Evolutionary conservation across 2,888 invertebrate species (phyloP).

Genomic region (Drosophila rellima): DNA sequence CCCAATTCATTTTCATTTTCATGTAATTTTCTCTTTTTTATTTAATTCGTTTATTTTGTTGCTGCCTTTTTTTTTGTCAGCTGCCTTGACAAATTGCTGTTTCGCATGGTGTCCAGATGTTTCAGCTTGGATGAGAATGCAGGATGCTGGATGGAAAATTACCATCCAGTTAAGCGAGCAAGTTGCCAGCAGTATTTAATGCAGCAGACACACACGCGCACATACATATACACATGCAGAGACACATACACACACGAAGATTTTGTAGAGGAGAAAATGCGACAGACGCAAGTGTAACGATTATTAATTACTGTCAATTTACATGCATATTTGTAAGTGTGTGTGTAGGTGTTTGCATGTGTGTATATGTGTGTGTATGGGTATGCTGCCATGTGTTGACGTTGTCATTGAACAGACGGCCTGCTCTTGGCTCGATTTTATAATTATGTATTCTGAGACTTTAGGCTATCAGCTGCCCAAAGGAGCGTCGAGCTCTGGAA

Average conservation of each 20-base stretch:
- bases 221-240: not conserved
- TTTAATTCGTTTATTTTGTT: constrained; percentile 5
- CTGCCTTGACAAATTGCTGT: constrained; percentile 62
- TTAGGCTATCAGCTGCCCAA: constrained; percentile 23
- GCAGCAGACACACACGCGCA: constrained; percentile 21
- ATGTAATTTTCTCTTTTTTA: constrained; percentile 23
- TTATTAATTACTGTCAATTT: constrained; percentile 67
- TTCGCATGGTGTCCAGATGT: constrained; percentile 45
- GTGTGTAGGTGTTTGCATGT: not conserved
- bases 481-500: constrained; percentile 1
- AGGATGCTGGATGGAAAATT: constrained; percentile 36
- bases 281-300: constrained; percentile 42
- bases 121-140: constrained; percentile 6
- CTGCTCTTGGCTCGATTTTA: constrained; percentile 42
- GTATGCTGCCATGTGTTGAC: constrained; percentile 32
- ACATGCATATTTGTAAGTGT: constrained; percentile 22
- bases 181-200: constrained; percentile 47
- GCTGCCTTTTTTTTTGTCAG: constrained; percentile 24
- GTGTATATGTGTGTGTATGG: constrained; percentile 1
- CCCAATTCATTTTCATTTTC: constrained; percentile 54
- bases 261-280: not conserved
- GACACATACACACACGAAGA: not conserved
- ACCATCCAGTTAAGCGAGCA: constrained; percentile 53
- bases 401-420: constrained; percentile 27
- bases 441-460: constrained; percentile 57